Conservation (phyloP, 1,140 invertebrate genomes). For the Gryllus bimaculatus region DNA sequence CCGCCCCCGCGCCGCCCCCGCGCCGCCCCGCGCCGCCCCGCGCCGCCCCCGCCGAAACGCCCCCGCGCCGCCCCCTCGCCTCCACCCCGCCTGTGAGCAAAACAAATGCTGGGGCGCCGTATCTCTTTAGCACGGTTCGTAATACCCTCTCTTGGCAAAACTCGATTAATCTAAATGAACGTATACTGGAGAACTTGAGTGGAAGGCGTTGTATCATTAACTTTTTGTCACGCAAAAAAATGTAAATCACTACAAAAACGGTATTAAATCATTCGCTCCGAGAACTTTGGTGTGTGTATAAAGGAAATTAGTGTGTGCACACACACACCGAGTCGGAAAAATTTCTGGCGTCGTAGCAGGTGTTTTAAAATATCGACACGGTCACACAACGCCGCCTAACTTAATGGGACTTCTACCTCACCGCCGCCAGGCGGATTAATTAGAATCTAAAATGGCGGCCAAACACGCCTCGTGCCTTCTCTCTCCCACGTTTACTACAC, state of each 20-base stretch:
- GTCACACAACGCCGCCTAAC: background rate
- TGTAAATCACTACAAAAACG: slow-evolving; percentile 1
- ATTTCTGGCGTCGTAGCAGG: background rate
- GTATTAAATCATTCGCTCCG: background rate
- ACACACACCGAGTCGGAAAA: background rate
- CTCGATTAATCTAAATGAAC: background rate
- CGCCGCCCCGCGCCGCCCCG: no score
- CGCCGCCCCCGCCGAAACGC: no score
- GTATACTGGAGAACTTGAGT: background rate
- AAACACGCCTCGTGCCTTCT: no score
- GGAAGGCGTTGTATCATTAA: background rate
- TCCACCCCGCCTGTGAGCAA: no score
- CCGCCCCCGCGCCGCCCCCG: no score
- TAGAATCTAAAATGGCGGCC: background rate
- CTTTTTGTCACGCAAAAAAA: background rate
- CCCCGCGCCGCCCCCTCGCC: no score
- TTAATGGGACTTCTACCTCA: background rate
- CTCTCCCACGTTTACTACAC: no score
- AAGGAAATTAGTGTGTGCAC: background rate
- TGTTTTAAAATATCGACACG: slow-evolving; percentile 1
- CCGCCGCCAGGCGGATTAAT: background rate
- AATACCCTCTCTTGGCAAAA: background rate
- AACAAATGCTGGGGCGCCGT: no score
- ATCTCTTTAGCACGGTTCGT: background rate
- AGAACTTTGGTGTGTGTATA: background rate